A percentile compares a stretch with the other conserved stretches of the same genome.
phyloP scores from a whole-genome alignment of 2,113 vertebrate species.

The Cromileptes altivelis region DNA sequence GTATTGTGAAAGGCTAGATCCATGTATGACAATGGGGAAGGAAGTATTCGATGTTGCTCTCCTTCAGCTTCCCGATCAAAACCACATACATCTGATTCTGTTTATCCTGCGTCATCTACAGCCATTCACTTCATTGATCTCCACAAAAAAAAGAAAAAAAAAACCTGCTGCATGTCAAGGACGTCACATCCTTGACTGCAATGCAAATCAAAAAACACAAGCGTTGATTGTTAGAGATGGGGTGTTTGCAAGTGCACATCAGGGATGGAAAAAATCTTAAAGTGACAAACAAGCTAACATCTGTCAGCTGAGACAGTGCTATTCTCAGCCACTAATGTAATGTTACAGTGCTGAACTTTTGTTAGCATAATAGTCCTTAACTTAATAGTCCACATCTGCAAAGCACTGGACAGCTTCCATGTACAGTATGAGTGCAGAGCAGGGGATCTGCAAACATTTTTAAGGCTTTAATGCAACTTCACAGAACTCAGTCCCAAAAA shows the following conservation, averaged over 20 bases:
- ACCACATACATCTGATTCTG: conserved; percentile 69
- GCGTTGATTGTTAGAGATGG: conserved; percentile 27
- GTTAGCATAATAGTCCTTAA: conserved; percentile 18
- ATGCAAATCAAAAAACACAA: conserved; percentile 50
- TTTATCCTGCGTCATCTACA: conserved; percentile 63
- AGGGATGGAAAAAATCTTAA: conserved; percentile 25
- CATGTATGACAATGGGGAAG: conserved; percentile 53
- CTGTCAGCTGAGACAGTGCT: conserved; percentile 38
- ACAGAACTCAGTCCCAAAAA: background rate
- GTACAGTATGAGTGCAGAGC: background rate
- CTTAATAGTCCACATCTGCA: conserved; percentile 28
- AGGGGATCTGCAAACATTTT: background rate
- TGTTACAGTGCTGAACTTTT: conserved; percentile 15
- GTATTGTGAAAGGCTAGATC: conserved; percentile 52
- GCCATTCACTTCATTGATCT: conserved; percentile 61
- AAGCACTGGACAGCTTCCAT: conserved; percentile 12
- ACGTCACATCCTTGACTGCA: conserved; percentile 25
- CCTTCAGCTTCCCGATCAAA: conserved; percentile 63
- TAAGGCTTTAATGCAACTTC: background rate
- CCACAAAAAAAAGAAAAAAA: conserved; percentile 16
- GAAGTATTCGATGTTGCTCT: conserved; percentile 66
- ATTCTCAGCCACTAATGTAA: conserved; percentile 16
- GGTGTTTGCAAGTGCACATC: conserved; percentile 48
- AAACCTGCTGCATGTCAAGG: conserved; percentile 20
- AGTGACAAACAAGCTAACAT: conserved; percentile 26